Evolutionary conservation across 2,113 vertebrate species (phyloP).

Genomic region (Lycaon pictus): DNA sequence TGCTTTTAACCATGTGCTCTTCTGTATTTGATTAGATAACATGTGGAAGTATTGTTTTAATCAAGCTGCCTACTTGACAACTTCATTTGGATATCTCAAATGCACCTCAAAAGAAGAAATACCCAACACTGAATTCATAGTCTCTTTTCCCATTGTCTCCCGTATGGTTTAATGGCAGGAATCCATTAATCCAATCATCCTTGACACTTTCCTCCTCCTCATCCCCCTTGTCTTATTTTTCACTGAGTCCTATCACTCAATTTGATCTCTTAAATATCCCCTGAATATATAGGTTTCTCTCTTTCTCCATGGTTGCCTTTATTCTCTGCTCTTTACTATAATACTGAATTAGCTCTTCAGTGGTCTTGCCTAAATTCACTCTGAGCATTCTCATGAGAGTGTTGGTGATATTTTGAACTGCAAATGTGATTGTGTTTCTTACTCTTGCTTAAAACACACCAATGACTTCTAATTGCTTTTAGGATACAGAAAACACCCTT

Average conservation of each 20-base stretch:
- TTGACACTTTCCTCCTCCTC: neutral
- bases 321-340: neutral
- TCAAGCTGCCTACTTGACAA: neutral
- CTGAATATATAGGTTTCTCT: neutral
- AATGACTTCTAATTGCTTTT: neutral
- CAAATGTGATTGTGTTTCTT: neutral
- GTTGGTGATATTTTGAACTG: neutral
- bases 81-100: neutral
- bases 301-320: neutral
- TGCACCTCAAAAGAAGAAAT: neutral
- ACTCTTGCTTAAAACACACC: neutral
- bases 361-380: neutral
- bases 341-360: neutral
- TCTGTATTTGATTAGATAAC: neutral
- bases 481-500: neutral
- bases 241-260: neutral
- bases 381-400: neutral
- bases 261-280: neutral
- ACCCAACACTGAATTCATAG: neutral
- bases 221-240: neutral
- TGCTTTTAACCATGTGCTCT: neutral
- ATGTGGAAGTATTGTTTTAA: neutral
- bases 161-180: neutral
- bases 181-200: neutral
- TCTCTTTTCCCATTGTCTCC: neutral